phyloP scores from a whole-genome alignment of 1,140 invertebrate species.

The Bombus sylvicola region DNA sequence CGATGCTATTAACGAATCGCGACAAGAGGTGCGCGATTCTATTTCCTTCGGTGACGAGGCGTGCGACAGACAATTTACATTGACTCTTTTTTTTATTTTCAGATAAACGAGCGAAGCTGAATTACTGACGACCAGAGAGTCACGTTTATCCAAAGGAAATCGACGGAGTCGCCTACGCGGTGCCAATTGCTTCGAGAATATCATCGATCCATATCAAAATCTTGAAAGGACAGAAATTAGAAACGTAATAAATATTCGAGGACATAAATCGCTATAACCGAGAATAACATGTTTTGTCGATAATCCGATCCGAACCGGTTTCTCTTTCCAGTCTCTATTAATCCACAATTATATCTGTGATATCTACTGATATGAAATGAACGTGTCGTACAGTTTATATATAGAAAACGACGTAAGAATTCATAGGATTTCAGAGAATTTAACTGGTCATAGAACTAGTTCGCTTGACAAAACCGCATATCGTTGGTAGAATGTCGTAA shows the following conservation, averaged over 20 bases:
- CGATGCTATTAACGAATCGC: not conserved
- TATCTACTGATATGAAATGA: not conserved
- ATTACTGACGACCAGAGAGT: not conserved
- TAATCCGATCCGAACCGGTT: not conserved
- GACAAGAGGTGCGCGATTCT: not conserved
- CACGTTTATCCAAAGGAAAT: not conserved
- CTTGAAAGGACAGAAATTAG: not conserved
- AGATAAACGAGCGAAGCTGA: not conserved
- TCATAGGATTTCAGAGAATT: not conserved
- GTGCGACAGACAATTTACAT: not conserved
- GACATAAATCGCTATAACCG: not conserved
- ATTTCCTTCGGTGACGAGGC: constrained; percentile 1
- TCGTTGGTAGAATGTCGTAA: not conserved
- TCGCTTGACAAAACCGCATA: not conserved
- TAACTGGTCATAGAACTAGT: too few species aligned
- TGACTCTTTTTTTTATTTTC: not conserved
- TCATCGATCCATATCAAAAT: not conserved
- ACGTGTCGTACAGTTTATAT: not conserved
- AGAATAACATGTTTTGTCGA: not conserved
- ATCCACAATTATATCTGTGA: not conserved
- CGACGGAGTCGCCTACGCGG: not conserved
- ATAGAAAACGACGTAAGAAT: not conserved
- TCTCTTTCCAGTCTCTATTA: not conserved
- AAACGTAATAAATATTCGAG: not conserved
- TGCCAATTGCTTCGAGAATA: not conserved